phyloP scores from a whole-genome alignment of 2,888 invertebrate species.

The Rhingia rostrata region DNA sequence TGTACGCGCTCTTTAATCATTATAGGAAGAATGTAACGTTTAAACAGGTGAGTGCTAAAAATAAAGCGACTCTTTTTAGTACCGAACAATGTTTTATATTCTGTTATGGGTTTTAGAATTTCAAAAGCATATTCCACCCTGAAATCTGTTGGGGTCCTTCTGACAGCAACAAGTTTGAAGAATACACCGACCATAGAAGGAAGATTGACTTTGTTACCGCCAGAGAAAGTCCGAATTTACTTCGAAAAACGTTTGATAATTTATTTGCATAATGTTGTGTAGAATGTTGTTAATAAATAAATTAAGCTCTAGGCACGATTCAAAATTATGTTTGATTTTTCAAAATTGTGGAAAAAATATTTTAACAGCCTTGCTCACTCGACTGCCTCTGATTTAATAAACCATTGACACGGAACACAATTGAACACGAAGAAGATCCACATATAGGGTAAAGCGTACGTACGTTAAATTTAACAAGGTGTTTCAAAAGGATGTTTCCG shows the following conservation, averaged over 20 bases:
- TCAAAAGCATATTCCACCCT: slow-evolving; percentile 15
- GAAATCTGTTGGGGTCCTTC: slow-evolving; percentile 51
- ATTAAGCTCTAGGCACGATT: too few species aligned
- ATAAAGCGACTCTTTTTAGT: neutral
- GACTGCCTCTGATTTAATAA: too few species aligned
- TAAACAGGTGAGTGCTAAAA: slow-evolving; percentile 74
- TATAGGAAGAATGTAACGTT: slow-evolving; percentile 61
- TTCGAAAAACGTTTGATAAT: slow-evolving; percentile 29
- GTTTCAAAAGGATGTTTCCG: too few species aligned
- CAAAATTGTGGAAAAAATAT: too few species aligned
- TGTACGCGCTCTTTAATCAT: slow-evolving; percentile 78
- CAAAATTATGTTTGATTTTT: too few species aligned
- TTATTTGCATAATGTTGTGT: slow-evolving; percentile 37
- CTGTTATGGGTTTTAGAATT: slow-evolving; percentile 15
- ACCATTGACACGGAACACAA: too few species aligned
- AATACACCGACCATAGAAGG: slow-evolving; percentile 36
- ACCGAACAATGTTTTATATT: neutral
- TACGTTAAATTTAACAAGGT: too few species aligned
- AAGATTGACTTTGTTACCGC: slow-evolving; percentile 18
- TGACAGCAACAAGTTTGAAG: slow-evolving; percentile 32
- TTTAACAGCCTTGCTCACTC: too few species aligned
- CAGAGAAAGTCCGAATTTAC: neutral
- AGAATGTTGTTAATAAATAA: too few species aligned
- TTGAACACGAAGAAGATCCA: too few species aligned
- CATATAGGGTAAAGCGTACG: too few species aligned